Conservation (phyloP, 2,797 vertebrate species). For the Phrynocephalus forsythii region DNA sequence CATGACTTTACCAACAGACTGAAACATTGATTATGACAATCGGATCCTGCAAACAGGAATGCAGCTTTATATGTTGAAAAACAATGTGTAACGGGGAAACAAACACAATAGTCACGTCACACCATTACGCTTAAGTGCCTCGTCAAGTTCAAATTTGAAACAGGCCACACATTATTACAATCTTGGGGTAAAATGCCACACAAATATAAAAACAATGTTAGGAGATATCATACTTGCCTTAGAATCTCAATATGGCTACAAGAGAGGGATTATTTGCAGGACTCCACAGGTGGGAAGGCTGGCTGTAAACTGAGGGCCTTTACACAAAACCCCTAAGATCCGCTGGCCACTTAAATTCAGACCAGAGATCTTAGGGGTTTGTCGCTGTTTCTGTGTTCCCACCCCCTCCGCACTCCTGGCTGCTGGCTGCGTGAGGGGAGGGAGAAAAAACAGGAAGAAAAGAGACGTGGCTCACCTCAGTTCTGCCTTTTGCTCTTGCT, state of each 20-base stretch:
- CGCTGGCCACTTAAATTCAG: no score
- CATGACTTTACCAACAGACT: constrained; percentile 3
- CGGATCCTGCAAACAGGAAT: neutral
- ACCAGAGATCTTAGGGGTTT: no score
- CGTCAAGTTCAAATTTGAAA: constrained; percentile 12
- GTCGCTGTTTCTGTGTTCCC: no score
- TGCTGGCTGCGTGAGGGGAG: no score
- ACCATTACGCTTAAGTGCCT: neutral
- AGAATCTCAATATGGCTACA: neutral
- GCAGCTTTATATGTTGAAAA: neutral
- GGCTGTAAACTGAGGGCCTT: neutral
- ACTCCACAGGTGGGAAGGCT: neutral
- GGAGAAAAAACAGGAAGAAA: no score
- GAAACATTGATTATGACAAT: constrained; percentile 15
- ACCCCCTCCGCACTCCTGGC: no score
- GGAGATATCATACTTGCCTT: neutral
- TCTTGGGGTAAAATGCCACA: neutral
- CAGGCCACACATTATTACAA: neutral
- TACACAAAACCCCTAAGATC: no score
- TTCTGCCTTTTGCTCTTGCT: no score
- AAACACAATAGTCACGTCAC: constrained; percentile 2
- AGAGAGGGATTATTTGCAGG: neutral
- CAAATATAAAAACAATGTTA: neutral
- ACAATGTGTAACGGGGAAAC: neutral
- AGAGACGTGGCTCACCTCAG: no score